Evolutionary conservation across 30 jellyfish, hydroid and myxozoan species (phyloP), one percentile per base, ranked within the genome.

Genomic region (Aurelia aurita complex sp. Pacific): DNA sequence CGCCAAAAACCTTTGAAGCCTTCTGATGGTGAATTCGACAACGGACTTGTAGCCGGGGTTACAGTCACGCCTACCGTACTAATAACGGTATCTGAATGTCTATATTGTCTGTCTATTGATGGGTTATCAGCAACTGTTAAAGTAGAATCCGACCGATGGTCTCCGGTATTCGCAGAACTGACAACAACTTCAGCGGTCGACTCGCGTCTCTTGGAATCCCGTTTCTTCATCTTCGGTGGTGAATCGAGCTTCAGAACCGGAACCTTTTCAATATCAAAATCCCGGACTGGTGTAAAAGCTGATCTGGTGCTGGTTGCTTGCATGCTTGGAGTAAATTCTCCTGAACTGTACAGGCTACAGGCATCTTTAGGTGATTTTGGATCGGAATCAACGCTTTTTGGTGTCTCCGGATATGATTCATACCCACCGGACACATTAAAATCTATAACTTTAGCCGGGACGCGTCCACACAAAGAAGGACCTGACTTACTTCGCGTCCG

Each of bases 51-150:
- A 10, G 93, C 93, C 34, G 93, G 93, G 54, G 93, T 84, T 6
- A 84, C 87, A 17, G 93, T 84, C 55, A 84, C 93, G 40, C 93
- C 93, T 10, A 84, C 93, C 4, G 93, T 84, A 72, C 93, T 84
- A 8, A 82, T 82, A 14, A 84, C 35, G 43, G 70, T 84, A 36
- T 84, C 87, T 1, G 84, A 60, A 35, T 77, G 87, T 67, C 82
- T 38, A 55, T 77, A 33, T 68, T 74, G 87, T 34, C 61, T 43
- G 23, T 84, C 93, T 38, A 83, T 70, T 19, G 92, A 72, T 4
- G 87, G 51, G 32, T 43, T 69, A 52, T 84, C 79, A 51, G 50
- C 38, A 2, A 77, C 81, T 10, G 85, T 73, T 11, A 84, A 69
- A 17, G 84, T 50, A 32, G 82, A 4, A 32, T 84, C 93, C 5